Percentiles rank a stretch among this genome's conserved stretches.
These are phyloP conservation scores for Archips xylosteana DNA, from an alignment of 2,888 invertebrate genomes.

Conservation along the genomic window DNA sequence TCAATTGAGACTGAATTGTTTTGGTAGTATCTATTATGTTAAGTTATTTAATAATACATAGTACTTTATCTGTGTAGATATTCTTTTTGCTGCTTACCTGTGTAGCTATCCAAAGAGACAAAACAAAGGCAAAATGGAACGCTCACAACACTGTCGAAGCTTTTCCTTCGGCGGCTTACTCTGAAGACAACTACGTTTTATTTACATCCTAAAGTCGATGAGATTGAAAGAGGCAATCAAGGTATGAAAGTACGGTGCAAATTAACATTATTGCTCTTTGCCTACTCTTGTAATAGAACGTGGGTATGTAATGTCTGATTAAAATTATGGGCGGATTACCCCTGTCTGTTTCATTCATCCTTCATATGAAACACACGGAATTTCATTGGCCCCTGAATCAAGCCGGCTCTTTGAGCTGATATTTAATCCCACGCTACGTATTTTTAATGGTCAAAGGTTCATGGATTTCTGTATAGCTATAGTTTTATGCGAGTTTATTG, in stretches of 20 bases:
- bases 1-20: too few relatives aligned
- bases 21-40: too few relatives aligned
- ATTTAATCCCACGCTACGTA: not conserved
- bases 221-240: not conserved
- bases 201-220: not conserved
- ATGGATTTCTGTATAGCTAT: not conserved
- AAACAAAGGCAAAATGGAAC: not conserved
- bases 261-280: not conserved
- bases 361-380: slow-evolving; percentile 9
- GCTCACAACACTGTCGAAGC: not conserved
- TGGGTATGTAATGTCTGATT: slow-evolving; percentile 8
- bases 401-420: slow-evolving; percentile 4
- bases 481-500: not conserved
- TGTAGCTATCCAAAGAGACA: not conserved
- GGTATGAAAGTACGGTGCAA: not conserved
- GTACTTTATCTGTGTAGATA: too few relatives aligned
- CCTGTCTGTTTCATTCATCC: not conserved
- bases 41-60: too few relatives aligned
- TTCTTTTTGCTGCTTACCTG: not conserved
- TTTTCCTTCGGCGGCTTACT: not conserved
- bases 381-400: slow-evolving; percentile 4
- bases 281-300: not conserved
- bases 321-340: slow-evolving; percentile 10
- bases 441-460: not conserved
- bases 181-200: not conserved